Evolutionary conservation across 2,888 invertebrate species (phyloP), one percentile per base, ranked within the genome.

Genomic region (Tiliacea aurago): DNA sequence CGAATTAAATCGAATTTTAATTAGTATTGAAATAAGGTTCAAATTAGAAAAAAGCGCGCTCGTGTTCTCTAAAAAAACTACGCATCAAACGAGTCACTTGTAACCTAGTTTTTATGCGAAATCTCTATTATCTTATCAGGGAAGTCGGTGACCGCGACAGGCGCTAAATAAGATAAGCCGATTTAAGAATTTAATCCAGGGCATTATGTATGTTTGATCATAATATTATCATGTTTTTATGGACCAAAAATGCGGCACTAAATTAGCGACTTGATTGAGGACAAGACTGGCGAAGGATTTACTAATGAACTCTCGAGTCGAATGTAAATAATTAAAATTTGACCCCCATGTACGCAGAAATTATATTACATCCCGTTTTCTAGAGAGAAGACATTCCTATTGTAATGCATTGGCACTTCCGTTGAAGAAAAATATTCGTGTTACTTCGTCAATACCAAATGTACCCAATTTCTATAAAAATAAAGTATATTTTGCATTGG

Each of bases 81-180:
- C 23, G 56, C 28, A 33, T 56, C 47, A 59, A 67, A 20, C 3
- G 1, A 55, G 5, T 45, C 11, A 47, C n/a, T 63, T 23, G 20
- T 80, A 74, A 79, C 80, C 78, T 73, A 78, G 58, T 76, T 84
- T 72, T 73, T 73, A 55, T 67, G 28, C 58, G 53, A 80, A 83
- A 78, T 80, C 66, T 66, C 65, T 55, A 71, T 59, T 80, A 83
- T 80, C 80, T 81, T 81, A 84, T 81, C 84, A 43, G n/a, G 41
- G n/a, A 61, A 18, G 70, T 84, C 76, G 20, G 56, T 37, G 81
- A 80, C 81, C 69, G 74, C 47, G 63, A 47, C 66, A 55, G 23
- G 18, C 62, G 47, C 49, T 15, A 5, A 41, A 11, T 28, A 51
- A 66, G 59, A 66, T 63, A 78, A 66, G 49, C 33, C 33, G 33